phyloP scores from a whole-genome alignment of 1,140 invertebrate species.

The Papilio machaon region DNA sequence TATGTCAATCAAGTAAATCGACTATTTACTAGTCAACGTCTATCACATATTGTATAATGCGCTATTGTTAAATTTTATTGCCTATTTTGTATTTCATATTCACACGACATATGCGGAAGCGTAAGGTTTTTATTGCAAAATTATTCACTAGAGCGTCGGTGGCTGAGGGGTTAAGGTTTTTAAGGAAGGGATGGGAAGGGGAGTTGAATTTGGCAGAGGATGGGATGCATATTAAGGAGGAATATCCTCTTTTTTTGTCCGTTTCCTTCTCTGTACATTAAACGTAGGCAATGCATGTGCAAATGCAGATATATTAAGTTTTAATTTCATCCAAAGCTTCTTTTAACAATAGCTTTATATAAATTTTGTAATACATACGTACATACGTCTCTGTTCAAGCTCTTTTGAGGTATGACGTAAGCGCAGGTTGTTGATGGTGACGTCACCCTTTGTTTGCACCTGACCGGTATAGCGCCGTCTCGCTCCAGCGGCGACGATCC shows the following conservation, averaged over 20 bases:
- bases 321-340: too few relatives aligned
- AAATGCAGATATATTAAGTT: background rate
- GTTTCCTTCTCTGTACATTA: too few relatives aligned
- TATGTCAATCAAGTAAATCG: too few relatives aligned
- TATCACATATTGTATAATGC: background rate
- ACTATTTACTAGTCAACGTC: background rate
- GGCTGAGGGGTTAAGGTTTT: background rate
- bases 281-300: background rate
- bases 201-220: too few relatives aligned
- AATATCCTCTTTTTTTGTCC: background rate
- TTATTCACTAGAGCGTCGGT: background rate
- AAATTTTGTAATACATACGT: background rate
- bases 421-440: background rate
- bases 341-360: background rate
- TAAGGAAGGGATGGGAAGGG: too few relatives aligned
- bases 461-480: slow-evolving; percentile 7
- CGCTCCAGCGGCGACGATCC: background rate
- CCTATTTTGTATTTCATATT: slow-evolving; percentile 1
- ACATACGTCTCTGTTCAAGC: background rate
- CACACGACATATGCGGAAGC: background rate
- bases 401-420: background rate
- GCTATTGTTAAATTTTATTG: background rate
- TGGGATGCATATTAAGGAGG: too few relatives aligned
- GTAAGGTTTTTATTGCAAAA: background rate
- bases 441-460: background rate